A percentile compares a stretch with the other conserved stretches of the same genome.
Evolutionary conservation across 2,113 vertebrate species (phyloP).

Genomic region (Lamprologus tigripictilis): DNA sequence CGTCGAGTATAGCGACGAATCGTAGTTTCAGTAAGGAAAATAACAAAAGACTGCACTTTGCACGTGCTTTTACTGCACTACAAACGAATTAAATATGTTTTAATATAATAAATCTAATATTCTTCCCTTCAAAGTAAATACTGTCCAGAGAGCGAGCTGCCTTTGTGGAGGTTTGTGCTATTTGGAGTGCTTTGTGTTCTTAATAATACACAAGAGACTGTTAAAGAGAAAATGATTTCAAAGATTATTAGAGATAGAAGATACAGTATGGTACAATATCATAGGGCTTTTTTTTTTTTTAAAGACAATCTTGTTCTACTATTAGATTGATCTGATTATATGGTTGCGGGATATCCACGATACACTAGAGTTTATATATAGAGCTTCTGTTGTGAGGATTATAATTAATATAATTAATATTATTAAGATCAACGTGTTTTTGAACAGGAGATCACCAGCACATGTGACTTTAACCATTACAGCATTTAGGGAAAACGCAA

Average conservation of each 20-base stretch:
- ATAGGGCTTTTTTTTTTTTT: not conserved
- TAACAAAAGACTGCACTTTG: not conserved
- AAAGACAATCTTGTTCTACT: not conserved
- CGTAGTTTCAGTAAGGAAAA: not conserved
- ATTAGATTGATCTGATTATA: not conserved
- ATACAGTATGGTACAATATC: not conserved
- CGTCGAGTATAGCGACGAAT: not conserved
- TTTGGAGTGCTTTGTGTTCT: not conserved
- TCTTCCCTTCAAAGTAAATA: not conserved
- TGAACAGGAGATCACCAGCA: not conserved
- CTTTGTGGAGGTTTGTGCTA: not conserved
- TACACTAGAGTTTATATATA: not conserved
- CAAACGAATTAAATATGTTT: not conserved
- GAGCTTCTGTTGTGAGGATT: not conserved
- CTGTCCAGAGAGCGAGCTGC: not conserved
- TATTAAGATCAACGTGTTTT: fast-evolving
- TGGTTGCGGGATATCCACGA: not conserved
- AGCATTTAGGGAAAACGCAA: not conserved
- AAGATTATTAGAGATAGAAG: not conserved
- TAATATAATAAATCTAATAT: not conserved
- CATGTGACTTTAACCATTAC: not conserved
- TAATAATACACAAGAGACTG: not conserved
- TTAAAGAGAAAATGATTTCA: not conserved
- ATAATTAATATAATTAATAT: too few relatives aligned
- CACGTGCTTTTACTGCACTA: not conserved